Conservation (phyloP, 1,140 invertebrate species). For the Prorops nasuta region DNA sequence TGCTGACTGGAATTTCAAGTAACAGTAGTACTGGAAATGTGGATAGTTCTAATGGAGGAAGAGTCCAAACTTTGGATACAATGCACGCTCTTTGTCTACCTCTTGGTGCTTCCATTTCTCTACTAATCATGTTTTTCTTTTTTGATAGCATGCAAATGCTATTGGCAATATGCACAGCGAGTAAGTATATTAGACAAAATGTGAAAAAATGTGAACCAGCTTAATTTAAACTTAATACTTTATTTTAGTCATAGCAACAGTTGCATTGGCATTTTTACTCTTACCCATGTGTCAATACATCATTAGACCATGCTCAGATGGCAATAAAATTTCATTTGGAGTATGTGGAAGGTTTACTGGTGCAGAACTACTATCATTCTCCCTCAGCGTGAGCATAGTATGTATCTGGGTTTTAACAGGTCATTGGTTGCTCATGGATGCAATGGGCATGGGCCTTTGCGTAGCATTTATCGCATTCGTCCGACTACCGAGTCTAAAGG, state of each 20-base stretch:
- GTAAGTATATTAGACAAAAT: slow-evolving; percentile 67
- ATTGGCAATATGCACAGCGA: slow-evolving; percentile 95
- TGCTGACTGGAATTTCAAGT: slow-evolving; percentile 55
- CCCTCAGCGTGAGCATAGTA: slow-evolving; percentile 88
- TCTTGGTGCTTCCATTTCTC: slow-evolving; percentile 90
- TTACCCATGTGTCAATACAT: slow-evolving; percentile 97
- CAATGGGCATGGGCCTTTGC: slow-evolving; percentile 95
- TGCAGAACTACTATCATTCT: slow-evolving; percentile 91
- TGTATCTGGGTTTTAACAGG: slow-evolving; percentile 96
- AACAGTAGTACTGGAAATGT: slow-evolving; percentile 33
- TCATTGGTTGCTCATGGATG: slow-evolving; percentile 98
- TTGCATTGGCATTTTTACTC: slow-evolving; percentile 91
- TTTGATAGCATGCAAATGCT: slow-evolving; percentile 98
- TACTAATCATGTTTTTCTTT: slow-evolving; percentile 98
- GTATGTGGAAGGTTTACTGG: slow-evolving; percentile 88
- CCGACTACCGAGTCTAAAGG: slow-evolving; percentile 91
- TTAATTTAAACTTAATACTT: slow-evolving; percentile 5
- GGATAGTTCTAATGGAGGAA: slow-evolving; percentile 57
- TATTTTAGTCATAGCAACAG: slow-evolving; percentile 87
- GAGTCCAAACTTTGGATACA: slow-evolving; percentile 90
- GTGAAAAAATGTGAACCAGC: not conserved
- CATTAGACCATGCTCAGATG: slow-evolving; percentile 81
- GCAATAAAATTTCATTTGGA: slow-evolving; percentile 88
- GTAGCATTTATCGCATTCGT: slow-evolving; percentile 97
- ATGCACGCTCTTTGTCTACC: slow-evolving; percentile 97